Conservation (phyloP, 2,888 invertebrate species). For the Zootermopsis nevadensis region DNA sequence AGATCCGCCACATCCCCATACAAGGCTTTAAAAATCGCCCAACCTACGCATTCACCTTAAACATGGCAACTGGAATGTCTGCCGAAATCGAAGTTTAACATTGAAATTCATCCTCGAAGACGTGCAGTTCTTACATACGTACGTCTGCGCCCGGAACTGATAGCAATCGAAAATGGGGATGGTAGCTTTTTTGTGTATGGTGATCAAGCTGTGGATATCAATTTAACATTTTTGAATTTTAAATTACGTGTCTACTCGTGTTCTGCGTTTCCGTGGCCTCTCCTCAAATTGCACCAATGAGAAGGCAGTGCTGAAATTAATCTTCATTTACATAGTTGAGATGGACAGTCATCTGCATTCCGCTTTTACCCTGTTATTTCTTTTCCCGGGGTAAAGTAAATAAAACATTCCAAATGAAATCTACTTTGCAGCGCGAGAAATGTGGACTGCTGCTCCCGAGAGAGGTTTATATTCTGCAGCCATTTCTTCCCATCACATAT, state of each 20-base stretch:
- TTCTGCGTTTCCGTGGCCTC: neutral
- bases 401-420: constrained; percentile 21
- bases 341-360: constrained; percentile 10
- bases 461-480: neutral
- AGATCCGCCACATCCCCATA: too few species aligned
- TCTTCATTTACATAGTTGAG: constrained; percentile 25
- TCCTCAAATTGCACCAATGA: neutral
- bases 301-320: neutral
- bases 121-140: too few species aligned
- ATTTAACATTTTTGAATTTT: constrained; percentile 4
- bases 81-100: too few species aligned
- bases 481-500: neutral
- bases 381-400: neutral
- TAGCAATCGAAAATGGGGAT: too few species aligned
- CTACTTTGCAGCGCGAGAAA: constrained; percentile 3
- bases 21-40: too few species aligned
- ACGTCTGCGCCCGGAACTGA: too few species aligned
- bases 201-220: neutral
- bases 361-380: constrained; percentile 19
- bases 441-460: neutral
- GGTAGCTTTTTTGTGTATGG: too few species aligned
- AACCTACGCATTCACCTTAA: too few species aligned
- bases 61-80: too few species aligned
- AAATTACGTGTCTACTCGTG: neutral
- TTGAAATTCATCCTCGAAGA: too few species aligned